Evolutionary conservation across 2,797 vertebrate genomes (phyloP).

Genomic region (Pseudomugil tenellus): DNA sequence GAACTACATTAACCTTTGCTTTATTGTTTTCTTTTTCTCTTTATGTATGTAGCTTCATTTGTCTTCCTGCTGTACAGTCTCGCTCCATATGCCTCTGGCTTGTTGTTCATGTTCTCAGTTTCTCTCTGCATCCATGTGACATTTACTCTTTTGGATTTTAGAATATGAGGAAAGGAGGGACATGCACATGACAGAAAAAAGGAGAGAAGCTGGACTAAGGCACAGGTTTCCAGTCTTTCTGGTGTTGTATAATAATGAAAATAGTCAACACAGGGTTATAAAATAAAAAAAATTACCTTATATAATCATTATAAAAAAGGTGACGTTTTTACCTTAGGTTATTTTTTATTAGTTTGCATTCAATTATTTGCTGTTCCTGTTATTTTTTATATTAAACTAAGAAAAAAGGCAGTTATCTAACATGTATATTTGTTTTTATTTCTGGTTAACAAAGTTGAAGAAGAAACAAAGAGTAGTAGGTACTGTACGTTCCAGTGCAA

Average conservation of each 20-base stretch:
- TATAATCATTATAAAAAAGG: no score
- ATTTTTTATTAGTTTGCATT: neutral
- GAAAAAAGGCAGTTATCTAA: slow-evolving; percentile 1
- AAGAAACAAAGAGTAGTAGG: slow-evolving; percentile 12
- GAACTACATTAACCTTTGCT: slow-evolving; percentile 1
- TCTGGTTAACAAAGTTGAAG: slow-evolving; percentile 2
- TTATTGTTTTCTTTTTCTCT: neutral
- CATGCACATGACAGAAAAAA: neutral
- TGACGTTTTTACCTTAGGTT: neutral
- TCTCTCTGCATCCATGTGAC: neutral
- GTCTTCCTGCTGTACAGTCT: neutral
- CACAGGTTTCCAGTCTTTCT: neutral
- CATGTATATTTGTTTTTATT: slow-evolving; percentile 1
- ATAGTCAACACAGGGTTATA: neutral
- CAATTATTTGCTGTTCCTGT: slow-evolving; percentile 3
- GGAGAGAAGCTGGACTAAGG: neutral
- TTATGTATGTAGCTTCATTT: neutral
- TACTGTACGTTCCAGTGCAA: slow-evolving; percentile 15
- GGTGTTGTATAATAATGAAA: neutral
- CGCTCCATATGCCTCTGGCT: neutral
- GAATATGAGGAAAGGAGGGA: neutral
- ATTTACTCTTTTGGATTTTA: neutral
- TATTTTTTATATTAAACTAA: slow-evolving; percentile 12
- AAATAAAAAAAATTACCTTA: no score
- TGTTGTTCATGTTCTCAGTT: neutral